Base-by-base conservation (phyloP, 1,140 invertebrate genomes). In the Lordiphosa collinella region DNA sequence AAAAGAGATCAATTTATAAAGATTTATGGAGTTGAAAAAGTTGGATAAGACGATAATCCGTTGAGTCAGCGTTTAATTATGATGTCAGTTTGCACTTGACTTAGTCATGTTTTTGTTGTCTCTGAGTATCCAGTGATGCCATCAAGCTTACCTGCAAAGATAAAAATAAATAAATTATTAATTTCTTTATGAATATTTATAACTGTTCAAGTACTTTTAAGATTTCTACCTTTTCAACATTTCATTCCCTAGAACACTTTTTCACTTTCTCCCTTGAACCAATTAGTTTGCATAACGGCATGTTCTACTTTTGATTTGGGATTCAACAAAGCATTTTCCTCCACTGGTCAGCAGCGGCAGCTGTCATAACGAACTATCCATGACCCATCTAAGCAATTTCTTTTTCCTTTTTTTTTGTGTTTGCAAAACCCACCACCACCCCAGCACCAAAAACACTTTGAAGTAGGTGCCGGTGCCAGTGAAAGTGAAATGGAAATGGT, bases 241-340 rank as follows among this genome's bases (percentile, higher is more conserved):
- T 29, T 29, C 25, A 7, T 8, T 29, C 7, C 25, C 25, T 29
- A 29, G 25, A 7, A 29, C 25, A 29, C 7, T 29, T 35, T 48
- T 10, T 22, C 32, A 25, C 3, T 7, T 12, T 2, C 6, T 35
- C 31, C 32, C 7, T 11, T 31, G 2, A 49, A 73, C 53, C 71
- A 82, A 82, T 82, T 84, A 72, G 76, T 76, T 84, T 68, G 57
- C 76, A 71, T 82, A 76, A 78, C 52, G 22, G 52, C 8, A 37
- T 69, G 71, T 74, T 74, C 63, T 68, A 68, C 58, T 78, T 76
- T 67, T 34, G 65, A 71, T 68, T 82, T 71, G 61, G 54, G 58
- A 29, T 61, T 47, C 52, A 69, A 62, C 62, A 57, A 58, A 51
- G 46, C 38, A 37, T 32, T 22, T 36, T 49, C 47, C 18, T 22